Evolutionary conservation across 2,113 vertebrate species (phyloP), one percentile per base, ranked within the genome.

Genomic region (Nannospalax galili): DNA sequence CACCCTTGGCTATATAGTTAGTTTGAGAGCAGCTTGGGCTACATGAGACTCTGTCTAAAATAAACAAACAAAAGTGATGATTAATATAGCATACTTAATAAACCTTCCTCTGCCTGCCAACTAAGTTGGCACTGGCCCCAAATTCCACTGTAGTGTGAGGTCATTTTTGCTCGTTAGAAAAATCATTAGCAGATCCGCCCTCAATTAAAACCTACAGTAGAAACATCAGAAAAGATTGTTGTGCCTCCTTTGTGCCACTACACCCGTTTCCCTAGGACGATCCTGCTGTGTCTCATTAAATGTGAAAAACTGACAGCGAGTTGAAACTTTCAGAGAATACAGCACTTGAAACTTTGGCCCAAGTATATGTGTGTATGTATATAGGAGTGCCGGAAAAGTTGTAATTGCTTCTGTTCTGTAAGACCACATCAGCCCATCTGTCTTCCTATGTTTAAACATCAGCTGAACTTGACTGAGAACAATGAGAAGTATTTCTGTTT

Each of bases 151-250:
- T 40, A 70, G 48, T 60, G 30, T 65, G 75, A 79, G 91, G 91
- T 95, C 94, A 93, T 95, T 95, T 94, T 80, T 90, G 85, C 88
- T 96, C 78, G 86, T 96, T 96, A 95, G 91, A 92, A 95, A 97
- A 90, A 84, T 93, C 93, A 88, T 97, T 92, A 94, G 65, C 77
- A 81, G 37, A 84, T 92, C 67, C 92, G 87, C 90, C 91, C 67
- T 88, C 88, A 69, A 81, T 94, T 92, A 95, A 93, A 97, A 84
- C 28, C 72, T 52, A 45, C 8, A 19, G 52, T 89, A 91, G 74
- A 94, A 96, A 95, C 77, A 87, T 93, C 37, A 80, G 75, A 95
- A 94, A 74, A 90, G 65, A 89, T 91, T 67, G 16, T 16, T 77
- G 84, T 84, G 79, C 75, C 67, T 72, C 69, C 24, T 86, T 81